Conservation (phyloP, 2,888 invertebrate genomes). For the Torymus auratus region DNA sequence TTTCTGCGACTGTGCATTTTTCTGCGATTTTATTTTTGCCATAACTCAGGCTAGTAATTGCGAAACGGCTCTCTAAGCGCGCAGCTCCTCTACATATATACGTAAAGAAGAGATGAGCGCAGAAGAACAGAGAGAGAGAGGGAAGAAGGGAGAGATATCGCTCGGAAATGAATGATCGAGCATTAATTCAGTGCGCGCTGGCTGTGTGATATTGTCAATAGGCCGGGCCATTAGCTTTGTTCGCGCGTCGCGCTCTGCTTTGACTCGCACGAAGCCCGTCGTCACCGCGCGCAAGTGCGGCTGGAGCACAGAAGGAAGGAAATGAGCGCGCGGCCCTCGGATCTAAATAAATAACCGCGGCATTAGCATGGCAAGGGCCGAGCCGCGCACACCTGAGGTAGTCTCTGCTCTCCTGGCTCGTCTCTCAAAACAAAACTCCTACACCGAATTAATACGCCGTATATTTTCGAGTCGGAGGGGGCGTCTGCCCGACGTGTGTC, state of each 20-base stretch:
- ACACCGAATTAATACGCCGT: constrained; percentile 44
- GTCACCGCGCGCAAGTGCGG: too few species aligned
- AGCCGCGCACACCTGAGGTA: constrained; percentile 12
- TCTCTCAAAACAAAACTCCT: neutral
- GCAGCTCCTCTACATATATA: neutral
- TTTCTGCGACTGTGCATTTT: constrained; percentile 50
- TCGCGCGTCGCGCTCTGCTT: neutral
- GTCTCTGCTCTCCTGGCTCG: neutral
- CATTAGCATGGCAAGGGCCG: neutral
- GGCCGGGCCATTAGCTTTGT: constrained; percentile 3
- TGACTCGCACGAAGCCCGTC: neutral
- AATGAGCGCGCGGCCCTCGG: neutral
- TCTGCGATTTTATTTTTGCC: constrained; percentile 52
- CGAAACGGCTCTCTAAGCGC: constrained; percentile 24
- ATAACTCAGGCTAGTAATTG: constrained; percentile 53
- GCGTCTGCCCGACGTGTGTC: neutral
- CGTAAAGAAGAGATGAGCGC: neutral
- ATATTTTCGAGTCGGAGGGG: constrained; percentile 11
- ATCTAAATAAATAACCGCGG: too few species aligned
- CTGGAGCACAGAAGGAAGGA: neutral
- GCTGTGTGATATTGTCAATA: constrained; percentile 2
- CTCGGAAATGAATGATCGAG: constrained; percentile 47
- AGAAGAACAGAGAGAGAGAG: neutral
- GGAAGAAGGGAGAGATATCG: constrained; percentile 18
- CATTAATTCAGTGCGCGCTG: constrained; percentile 41